Percentiles rank a stretch among this genome's conserved stretches.
phyloP scores from a whole-genome alignment of 2,113 vertebrate species.

The Lepisosteus osseus region DNA sequence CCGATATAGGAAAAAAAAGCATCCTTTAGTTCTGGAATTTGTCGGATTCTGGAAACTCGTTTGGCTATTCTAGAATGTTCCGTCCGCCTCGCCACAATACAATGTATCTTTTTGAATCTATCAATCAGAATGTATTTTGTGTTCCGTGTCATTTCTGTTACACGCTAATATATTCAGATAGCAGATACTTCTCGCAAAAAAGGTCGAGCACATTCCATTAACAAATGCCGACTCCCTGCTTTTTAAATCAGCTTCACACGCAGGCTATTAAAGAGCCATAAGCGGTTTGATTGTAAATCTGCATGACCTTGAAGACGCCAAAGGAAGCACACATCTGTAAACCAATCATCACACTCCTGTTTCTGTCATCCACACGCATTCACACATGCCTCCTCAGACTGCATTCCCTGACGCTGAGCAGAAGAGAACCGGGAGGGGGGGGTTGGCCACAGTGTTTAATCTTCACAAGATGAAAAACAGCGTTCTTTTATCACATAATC shows the following conservation, averaged over 20 bases:
- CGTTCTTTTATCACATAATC: constrained; percentile 21
- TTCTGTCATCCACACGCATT: constrained; percentile 78
- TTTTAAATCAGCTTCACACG: constrained; percentile 83
- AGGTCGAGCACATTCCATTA: constrained; percentile 80
- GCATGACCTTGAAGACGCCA: constrained; percentile 84
- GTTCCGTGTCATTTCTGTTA: constrained; percentile 19
- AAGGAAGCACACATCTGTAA: constrained; percentile 87
- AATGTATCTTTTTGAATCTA: not conserved
- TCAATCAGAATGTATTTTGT: constrained; percentile 2
- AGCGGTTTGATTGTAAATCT: constrained; percentile 89
- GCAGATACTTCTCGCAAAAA: constrained; percentile 62
- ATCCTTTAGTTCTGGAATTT: too few relatives aligned
- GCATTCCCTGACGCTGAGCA: constrained; percentile 61
- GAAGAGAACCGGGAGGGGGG: constrained; percentile 29
- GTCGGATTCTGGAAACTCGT: too few relatives aligned
- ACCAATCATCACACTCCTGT: constrained; percentile 84
- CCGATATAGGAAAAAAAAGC: too few relatives aligned
- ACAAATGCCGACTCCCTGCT: constrained; percentile 65
- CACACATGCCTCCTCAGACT: constrained; percentile 67
- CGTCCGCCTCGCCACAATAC: too few relatives aligned
- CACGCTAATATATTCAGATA: constrained; percentile 47
- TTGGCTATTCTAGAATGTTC: too few relatives aligned
- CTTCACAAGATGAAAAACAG: constrained; percentile 15
- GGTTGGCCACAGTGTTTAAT: constrained; percentile 9
- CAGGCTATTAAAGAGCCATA: constrained; percentile 78